phyloP scores from a whole-genome alignment of 2,113 vertebrate species.

The Bos indicus region DNA sequence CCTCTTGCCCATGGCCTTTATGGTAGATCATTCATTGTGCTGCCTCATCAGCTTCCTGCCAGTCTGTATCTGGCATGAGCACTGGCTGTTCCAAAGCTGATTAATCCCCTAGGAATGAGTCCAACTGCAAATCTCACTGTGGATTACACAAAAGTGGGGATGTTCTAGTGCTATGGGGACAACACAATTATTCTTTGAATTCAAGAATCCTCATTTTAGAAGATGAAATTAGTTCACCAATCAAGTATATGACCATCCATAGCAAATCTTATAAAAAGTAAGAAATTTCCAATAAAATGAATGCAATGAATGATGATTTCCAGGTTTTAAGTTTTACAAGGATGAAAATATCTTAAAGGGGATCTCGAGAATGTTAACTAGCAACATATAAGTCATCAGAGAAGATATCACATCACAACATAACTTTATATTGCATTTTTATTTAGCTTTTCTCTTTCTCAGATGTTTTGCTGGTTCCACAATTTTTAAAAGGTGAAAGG shows the following conservation, averaged over 20 bases:
- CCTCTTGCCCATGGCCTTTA: conserved; percentile 90
- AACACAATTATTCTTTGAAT: background rate
- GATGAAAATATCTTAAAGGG: background rate
- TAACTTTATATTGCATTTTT: background rate
- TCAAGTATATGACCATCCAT: background rate
- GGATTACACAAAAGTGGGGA: background rate
- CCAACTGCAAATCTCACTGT: background rate
- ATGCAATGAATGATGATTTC: background rate
- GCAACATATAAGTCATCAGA: background rate
- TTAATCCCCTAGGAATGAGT: conserved; percentile 48
- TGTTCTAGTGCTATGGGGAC: background rate
- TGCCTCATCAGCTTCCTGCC: conserved; percentile 88
- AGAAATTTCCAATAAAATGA: conserved; percentile 1
- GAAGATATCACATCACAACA: background rate
- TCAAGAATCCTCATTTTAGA: background rate
- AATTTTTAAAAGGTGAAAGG: background rate
- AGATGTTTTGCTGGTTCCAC: background rate
- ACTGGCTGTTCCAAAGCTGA: conserved; percentile 69
- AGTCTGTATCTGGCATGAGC: conserved; percentile 78
- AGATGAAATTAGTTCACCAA: background rate
- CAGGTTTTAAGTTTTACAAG: background rate
- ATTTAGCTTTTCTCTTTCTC: background rate
- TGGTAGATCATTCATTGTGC: conserved; percentile 94
- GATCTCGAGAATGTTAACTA: background rate
- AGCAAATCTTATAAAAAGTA: background rate